Conservation (phyloP, 2,797 vertebrate species). For the Anabas testudineus region DNA sequence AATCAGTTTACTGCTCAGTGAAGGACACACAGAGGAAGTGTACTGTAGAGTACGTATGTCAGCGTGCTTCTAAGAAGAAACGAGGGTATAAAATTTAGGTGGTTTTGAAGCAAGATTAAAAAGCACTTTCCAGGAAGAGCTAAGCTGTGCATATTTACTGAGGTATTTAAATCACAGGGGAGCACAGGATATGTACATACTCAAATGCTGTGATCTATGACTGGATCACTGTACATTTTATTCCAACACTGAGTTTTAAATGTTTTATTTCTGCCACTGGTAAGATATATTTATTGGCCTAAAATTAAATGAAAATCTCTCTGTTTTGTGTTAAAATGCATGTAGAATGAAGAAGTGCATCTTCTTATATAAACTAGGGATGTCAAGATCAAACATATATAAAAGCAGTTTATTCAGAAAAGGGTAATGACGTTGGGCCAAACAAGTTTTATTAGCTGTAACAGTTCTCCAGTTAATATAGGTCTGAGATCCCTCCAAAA, state of each 20-base stretch:
- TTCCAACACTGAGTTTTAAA: background rate
- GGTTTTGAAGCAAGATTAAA: slow-evolving; percentile 23
- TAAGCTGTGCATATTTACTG: slow-evolving; percentile 8
- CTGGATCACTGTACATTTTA: background rate
- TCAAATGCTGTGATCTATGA: background rate
- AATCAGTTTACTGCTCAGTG: slow-evolving; percentile 62
- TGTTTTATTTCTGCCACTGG: background rate
- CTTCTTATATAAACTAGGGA: too few relatives aligned
- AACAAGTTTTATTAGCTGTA: too few relatives aligned
- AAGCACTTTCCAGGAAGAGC: slow-evolving; percentile 11
- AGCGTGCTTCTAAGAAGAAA: background rate
- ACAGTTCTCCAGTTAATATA: too few relatives aligned
- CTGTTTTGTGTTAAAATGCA: too few relatives aligned
- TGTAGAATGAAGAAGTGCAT: too few relatives aligned
- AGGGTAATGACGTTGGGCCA: too few relatives aligned
- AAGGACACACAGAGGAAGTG: slow-evolving; percentile 14
- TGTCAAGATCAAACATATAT: too few relatives aligned
- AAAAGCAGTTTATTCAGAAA: too few relatives aligned
- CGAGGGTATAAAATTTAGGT: background rate
- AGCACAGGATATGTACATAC: background rate
- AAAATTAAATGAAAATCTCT: too few relatives aligned
- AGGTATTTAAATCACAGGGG: slow-evolving; percentile 4
- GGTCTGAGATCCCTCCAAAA: too few relatives aligned
- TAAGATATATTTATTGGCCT: background rate
- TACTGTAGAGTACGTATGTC: background rate